Percentiles rank a stretch among this genome's conserved stretches.
phyloP scores from a whole-genome alignment of 1,140 invertebrate genomes.

The Sitobion miscanthi region DNA sequence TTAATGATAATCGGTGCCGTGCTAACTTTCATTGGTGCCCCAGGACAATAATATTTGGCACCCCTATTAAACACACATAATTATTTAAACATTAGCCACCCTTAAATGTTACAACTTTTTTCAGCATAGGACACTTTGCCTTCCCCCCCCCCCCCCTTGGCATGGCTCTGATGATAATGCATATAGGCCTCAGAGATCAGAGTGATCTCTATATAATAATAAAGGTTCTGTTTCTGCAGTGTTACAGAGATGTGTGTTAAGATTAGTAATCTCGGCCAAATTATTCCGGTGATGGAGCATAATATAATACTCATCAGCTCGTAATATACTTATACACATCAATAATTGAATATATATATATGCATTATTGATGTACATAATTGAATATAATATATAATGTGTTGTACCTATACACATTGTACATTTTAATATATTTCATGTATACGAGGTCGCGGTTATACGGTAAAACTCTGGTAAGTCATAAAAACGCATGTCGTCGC shows the following conservation, averaged over 20 bases:
- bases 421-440: neutral
- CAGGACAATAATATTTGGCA: no score
- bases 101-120: no score
- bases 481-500: neutral
- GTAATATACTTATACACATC: neutral
- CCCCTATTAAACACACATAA: no score
- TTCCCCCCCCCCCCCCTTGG: no score
- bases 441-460: neutral
- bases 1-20: no score
- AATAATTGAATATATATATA: neutral
- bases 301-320: neutral
- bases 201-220: neutral
- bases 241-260: neutral
- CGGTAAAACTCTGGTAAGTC: neutral
- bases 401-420: neutral
- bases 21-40: no score
- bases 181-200: no score
- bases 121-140: no score
- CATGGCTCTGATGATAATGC: no score
- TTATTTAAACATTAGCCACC: no score
- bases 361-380: no score
- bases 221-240: neutral
- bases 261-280: neutral
- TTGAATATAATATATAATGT: neutral
- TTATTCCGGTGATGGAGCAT: neutral